These are phyloP conservation scores for Entomobrya multifasciata DNA, from an alignment of 2,888 invertebrate species.

Conservation along the genomic window DNA sequence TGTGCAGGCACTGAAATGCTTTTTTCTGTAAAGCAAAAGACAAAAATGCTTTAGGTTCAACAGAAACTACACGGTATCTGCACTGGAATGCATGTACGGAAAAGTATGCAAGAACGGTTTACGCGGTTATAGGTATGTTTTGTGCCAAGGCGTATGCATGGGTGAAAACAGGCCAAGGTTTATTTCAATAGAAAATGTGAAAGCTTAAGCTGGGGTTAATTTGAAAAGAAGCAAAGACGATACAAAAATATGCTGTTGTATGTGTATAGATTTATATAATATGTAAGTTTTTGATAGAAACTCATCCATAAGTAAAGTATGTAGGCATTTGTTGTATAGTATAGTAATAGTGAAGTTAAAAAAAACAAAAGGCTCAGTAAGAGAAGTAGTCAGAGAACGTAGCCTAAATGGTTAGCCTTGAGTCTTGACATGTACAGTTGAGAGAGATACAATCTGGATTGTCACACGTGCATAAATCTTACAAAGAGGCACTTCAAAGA, in stretches of 20 bases:
- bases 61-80: background rate
- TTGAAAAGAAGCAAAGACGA: slow-evolving; percentile 33
- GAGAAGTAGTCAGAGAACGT: background rate
- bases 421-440: slow-evolving; percentile 49
- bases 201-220: slow-evolving; percentile 50
- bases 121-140: background rate
- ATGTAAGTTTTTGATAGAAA: too few relatives aligned
- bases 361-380: slow-evolving; percentile 6
- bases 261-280: too few relatives aligned
- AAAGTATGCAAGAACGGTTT: background rate
- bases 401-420: slow-evolving; percentile 45
- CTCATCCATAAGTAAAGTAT: too few relatives aligned
- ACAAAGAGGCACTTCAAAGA: slow-evolving; percentile 53
- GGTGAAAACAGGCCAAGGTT: slow-evolving; percentile 32
- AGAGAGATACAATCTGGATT: slow-evolving; percentile 65
- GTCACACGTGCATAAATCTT: slow-evolving; percentile 70
- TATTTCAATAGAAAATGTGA: slow-evolving; percentile 40
- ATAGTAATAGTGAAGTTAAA: background rate
- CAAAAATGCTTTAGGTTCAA: background rate
- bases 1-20: background rate
- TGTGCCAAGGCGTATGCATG: background rate
- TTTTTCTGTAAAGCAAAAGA: background rate
- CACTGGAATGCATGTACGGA: background rate
- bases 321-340: background rate
- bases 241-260: background rate